Evolutionary conservation across 2,888 invertebrate genomes (phyloP).

Genomic region (Pristionchus mayeri): DNA sequence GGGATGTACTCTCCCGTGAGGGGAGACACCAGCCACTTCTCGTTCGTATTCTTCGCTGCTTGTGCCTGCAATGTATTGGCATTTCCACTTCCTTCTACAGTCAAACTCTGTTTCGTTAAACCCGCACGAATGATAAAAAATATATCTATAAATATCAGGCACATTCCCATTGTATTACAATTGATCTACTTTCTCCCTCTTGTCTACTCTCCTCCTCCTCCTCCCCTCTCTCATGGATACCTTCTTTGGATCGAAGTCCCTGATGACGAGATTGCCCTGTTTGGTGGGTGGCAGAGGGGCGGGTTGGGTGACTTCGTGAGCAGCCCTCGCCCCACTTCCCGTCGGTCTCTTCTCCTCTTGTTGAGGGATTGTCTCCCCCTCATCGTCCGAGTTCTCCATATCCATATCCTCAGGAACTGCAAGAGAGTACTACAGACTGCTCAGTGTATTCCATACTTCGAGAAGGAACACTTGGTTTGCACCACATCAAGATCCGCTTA

Average conservation of each 20-base stretch:
- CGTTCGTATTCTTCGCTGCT: conserved; percentile 49
- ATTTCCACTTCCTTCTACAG: too few relatives aligned
- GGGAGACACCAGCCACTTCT: conserved; percentile 92
- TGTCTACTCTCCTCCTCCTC: too few relatives aligned
- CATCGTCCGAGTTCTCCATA: conserved; percentile 65
- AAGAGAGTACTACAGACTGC: too few relatives aligned
- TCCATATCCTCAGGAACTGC: conserved; percentile 74
- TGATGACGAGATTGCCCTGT: conserved; percentile 79
- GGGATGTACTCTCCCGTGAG: conserved; percentile 98
- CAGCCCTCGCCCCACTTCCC: conserved; percentile 21
- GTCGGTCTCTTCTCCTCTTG: conserved; percentile 48
- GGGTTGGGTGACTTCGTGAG: conserved; percentile 64
- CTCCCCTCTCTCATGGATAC: conserved; percentile 22
- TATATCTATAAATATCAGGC: too few relatives aligned
- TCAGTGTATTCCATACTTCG: too few relatives aligned
- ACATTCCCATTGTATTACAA: too few relatives aligned
- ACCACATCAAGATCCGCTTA: too few relatives aligned
- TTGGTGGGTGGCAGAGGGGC: conserved; percentile 81
- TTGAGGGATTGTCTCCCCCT: conserved; percentile 71
- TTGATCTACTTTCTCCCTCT: too few relatives aligned
- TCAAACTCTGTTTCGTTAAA: too few relatives aligned
- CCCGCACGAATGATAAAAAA: too few relatives aligned
- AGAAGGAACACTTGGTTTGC: too few relatives aligned
- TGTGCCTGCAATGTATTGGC: background rate
- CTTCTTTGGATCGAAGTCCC: conserved; percentile 96